Percentiles rank a stretch among this genome's conserved stretches.
Evolutionary conservation across 2,113 vertebrate genomes (phyloP).

Genomic region (Podilymbus podiceps): DNA sequence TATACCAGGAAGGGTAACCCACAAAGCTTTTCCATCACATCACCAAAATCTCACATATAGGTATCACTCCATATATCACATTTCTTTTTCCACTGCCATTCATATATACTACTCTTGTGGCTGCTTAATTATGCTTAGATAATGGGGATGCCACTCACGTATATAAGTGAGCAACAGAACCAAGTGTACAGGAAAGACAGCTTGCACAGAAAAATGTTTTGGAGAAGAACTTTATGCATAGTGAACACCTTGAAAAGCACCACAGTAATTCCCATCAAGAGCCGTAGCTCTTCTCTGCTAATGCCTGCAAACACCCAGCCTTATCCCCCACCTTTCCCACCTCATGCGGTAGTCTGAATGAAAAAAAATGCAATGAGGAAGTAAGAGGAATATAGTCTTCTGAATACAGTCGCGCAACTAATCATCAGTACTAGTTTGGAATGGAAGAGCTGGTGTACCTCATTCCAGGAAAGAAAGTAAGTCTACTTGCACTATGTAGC

Average conservation of each 20-base stretch:
- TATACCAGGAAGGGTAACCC: neutral
- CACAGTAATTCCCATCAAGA: neutral
- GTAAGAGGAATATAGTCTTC: neutral
- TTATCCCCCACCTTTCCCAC: neutral
- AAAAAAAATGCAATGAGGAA: neutral
- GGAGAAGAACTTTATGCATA: neutral
- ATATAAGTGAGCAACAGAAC: neutral
- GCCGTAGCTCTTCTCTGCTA: neutral
- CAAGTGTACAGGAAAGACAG: neutral
- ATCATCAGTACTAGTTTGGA: neutral
- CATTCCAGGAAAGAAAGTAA: neutral
- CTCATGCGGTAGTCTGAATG: fast-evolving
- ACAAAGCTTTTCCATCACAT: neutral
- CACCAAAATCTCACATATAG: neutral
- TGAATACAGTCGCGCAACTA: neutral
- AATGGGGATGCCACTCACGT: neutral
- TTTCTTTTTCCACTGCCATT: neutral
- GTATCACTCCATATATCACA: fast-evolving
- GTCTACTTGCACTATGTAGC: neutral
- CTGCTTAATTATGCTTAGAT: neutral
- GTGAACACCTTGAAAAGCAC: neutral
- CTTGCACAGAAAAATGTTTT: neutral
- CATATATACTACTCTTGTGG: neutral
- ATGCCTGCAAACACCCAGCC: neutral
- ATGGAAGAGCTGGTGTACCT: neutral